Evolutionary conservation across 2,888 invertebrate species (phyloP), one percentile per base, ranked within the genome.

Genomic region (Lasioglossum leucozonium): DNA sequence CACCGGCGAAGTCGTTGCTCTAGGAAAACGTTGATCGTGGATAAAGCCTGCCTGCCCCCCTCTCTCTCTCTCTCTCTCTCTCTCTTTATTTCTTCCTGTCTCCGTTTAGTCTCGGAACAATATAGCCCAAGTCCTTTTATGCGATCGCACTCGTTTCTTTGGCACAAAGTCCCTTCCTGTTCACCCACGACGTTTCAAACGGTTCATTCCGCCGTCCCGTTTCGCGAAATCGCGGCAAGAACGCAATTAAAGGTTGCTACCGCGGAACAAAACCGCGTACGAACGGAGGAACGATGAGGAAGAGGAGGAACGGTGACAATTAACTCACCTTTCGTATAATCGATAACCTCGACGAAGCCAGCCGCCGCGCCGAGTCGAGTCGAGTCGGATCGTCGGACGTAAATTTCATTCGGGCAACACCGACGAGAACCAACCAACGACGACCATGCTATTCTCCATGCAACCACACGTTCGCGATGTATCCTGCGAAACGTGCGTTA

Each of bases 401-500:
- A 90, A 90, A 90, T 90, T 89, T 89, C 88, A 72, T 65, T n/a
- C 72, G 71, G 78, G 76, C 47, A 72, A 55, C 62, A 73, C 69
- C 69, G 81, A 80, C 81, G 82, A 84, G 77, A 34, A 34, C 34
- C 34, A 81, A 84, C 84, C 40, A 22, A 84, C 85, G 79, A 75
- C 51, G 72, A 75, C 58, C n/a, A 73, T 10, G 37, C 74, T 40
- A 47, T 67, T 51, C 58, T 55, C 51, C 44, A 42, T 37, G 37
- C 51, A 42, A 42, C 47, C 40, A 67, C 47, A 26, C 44, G 11
- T 30, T 47, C 87, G 72, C 89, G 85, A 51, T 51, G n/a, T n/a
- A 84, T 89, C 91, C 85, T 85, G 88, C 80, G 82, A 85, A 90
- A 88, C 86, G 81, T 81, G 83, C 82, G 89, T 88, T 84, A 79